These are phyloP conservation scores for Sycophila sp. DNA, from an alignment of 1,140 invertebrate genomes.

Conservation along the genomic window DNA sequence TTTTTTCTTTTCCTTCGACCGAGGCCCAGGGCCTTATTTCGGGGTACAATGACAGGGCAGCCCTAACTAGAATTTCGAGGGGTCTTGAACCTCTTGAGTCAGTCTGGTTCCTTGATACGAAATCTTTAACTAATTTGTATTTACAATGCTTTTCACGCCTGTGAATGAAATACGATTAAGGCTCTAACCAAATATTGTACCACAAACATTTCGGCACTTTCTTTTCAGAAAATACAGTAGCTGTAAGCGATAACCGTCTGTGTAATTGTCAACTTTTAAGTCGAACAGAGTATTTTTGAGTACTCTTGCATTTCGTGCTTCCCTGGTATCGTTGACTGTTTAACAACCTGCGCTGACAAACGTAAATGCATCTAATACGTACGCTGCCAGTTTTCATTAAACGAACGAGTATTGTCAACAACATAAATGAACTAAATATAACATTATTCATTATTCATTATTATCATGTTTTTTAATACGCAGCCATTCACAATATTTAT, in stretches of 20 bases:
- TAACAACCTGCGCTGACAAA: not conserved
- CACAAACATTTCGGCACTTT: not conserved
- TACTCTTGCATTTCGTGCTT: slow-evolving; percentile 35
- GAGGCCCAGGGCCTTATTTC: not conserved
- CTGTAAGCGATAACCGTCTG: too few species aligned
- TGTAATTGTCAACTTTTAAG: not conserved
- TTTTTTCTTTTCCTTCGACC: slow-evolving; percentile 23
- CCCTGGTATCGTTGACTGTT: slow-evolving; percentile 37
- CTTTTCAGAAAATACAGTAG: too few species aligned
- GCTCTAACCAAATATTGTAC: not conserved
- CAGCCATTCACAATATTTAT: too few species aligned
- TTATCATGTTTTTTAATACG: too few species aligned
- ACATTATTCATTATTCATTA: too few species aligned
- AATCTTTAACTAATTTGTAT: slow-evolving; percentile 65
- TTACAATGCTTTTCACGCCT: slow-evolving; percentile 60
- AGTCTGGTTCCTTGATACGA: slow-evolving; percentile 51
- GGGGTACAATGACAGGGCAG: too few species aligned
- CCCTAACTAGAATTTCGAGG: too few species aligned
- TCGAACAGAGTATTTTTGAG: not conserved
- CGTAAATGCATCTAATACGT: too few species aligned
- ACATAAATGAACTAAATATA: too few species aligned
- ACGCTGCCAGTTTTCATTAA: too few species aligned
- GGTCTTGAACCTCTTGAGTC: slow-evolving; percentile 39
- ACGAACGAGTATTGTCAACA: too few species aligned
- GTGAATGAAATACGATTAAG: slow-evolving; percentile 43